Conservation (phyloP, 2,113 vertebrate species). For the Colinus virginianus region DNA sequence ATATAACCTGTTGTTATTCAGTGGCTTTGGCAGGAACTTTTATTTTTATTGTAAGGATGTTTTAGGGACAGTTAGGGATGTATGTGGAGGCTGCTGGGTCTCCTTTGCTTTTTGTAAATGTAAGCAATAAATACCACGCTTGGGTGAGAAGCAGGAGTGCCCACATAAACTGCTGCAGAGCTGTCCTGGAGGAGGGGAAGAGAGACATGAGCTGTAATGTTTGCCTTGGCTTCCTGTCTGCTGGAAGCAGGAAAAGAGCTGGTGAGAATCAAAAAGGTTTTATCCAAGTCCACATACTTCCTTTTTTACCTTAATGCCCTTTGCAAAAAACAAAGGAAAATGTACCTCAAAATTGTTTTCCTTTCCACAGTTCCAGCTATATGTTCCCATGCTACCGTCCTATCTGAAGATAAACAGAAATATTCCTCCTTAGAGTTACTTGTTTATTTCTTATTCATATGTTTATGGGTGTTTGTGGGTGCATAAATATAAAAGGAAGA, state of each 20-base stretch:
- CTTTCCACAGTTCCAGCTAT: not conserved
- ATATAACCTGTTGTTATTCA: not conserved
- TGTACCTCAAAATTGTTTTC: not conserved
- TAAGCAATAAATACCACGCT: not conserved
- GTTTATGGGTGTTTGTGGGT: not conserved
- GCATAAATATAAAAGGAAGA: not conserved
- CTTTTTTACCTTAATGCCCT: slow-evolving; percentile 7
- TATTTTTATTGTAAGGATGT: not conserved
- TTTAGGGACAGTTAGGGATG: not conserved
- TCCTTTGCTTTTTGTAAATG: not conserved
- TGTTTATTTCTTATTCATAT: not conserved
- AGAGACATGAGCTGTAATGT: slow-evolving; percentile 57
- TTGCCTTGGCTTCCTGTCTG: slow-evolving; percentile 57
- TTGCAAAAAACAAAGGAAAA: not conserved
- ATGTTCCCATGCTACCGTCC: not conserved
- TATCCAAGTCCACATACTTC: slow-evolving; percentile 10
- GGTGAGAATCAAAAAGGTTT: slow-evolving; percentile 55
- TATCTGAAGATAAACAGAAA: not conserved
- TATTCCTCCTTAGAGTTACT: not conserved
- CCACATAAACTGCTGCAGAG: slow-evolving; percentile 4
- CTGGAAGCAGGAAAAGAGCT: slow-evolving; percentile 57
- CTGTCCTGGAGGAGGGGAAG: slow-evolving; percentile 4
- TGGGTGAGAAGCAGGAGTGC: not conserved
- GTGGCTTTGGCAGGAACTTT: not conserved
- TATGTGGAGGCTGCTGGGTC: not conserved